Conservation (phyloP, 1,140 invertebrate genomes). For the Thaumatotibia leucotreta region DNA sequence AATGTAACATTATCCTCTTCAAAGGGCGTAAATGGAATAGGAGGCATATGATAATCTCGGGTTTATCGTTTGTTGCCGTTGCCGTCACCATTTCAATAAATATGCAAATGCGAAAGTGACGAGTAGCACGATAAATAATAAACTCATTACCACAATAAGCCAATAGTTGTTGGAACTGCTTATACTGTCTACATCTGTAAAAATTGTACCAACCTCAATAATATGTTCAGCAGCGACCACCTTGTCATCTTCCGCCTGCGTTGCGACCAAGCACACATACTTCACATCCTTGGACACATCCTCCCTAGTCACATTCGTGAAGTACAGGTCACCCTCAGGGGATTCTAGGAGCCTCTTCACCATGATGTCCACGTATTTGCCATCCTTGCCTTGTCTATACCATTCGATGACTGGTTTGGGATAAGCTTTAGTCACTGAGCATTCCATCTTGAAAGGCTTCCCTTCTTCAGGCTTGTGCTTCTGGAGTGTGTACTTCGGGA, state of each 20-base stretch:
- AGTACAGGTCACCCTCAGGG: constrained; percentile 44
- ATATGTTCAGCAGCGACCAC: constrained; percentile 45
- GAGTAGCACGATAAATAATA: too few species aligned
- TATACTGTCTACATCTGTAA: too few species aligned
- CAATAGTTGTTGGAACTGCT: too few species aligned
- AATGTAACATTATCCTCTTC: too few species aligned
- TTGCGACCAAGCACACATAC: constrained; percentile 48
- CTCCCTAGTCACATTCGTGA: constrained; percentile 42
- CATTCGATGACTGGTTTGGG: constrained; percentile 52
- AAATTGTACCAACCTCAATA: constrained; percentile 22
- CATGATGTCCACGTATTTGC: constrained; percentile 24
- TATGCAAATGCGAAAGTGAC: too few species aligned
- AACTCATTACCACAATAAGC: too few species aligned
- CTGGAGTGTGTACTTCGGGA: constrained; percentile 20
- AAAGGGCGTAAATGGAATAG: too few species aligned
- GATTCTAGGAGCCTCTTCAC: constrained; percentile 34
- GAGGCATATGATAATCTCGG: too few species aligned
- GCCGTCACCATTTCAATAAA: too few species aligned
- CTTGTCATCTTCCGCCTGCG: constrained; percentile 33
- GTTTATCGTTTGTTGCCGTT: too few species aligned
- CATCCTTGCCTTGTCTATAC: constrained; percentile 33
- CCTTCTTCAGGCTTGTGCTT: constrained; percentile 44
- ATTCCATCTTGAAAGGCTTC: constrained; percentile 43
- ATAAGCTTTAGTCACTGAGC: constrained; percentile 38
- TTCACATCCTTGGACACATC: constrained; percentile 41